Evolutionary conservation across 2,797 vertebrate genomes (phyloP).

Genomic region (Psittacula echo): DNA sequence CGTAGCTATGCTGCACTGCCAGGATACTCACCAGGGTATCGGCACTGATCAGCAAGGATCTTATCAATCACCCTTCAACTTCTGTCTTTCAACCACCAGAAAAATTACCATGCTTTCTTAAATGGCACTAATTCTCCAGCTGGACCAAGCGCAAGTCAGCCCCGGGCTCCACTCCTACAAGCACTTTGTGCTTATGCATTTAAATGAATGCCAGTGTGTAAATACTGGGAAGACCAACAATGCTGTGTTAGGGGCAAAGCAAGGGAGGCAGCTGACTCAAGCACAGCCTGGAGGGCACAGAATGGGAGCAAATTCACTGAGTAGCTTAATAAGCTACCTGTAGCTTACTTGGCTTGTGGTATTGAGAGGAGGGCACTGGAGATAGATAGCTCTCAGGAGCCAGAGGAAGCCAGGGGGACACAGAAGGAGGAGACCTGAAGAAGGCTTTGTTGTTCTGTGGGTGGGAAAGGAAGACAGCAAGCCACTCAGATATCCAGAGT

Average conservation of each 20-base stretch:
- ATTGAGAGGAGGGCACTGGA: neutral
- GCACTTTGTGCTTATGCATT: neutral
- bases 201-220: neutral
- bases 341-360: neutral
- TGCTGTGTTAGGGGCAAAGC: neutral
- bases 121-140: neutral
- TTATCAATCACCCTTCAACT: neutral
- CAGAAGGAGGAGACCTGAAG: neutral
- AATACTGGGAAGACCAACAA: neutral
- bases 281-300: neutral
- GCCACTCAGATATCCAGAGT: neutral
- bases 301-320: neutral
- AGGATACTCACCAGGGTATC: neutral
- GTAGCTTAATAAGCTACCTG: neutral
- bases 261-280: neutral
- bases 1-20: accelerated
- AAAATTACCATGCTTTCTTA: neutral
- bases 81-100: neutral
- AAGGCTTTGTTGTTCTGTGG: neutral
- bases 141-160: neutral
- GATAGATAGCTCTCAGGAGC: neutral
- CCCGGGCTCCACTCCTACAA: accelerated
- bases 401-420: neutral
- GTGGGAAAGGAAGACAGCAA: neutral
- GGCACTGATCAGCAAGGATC: neutral